phyloP scores from a whole-genome alignment of 2,888 invertebrate species.

The Clitarchus hookeri region DNA sequence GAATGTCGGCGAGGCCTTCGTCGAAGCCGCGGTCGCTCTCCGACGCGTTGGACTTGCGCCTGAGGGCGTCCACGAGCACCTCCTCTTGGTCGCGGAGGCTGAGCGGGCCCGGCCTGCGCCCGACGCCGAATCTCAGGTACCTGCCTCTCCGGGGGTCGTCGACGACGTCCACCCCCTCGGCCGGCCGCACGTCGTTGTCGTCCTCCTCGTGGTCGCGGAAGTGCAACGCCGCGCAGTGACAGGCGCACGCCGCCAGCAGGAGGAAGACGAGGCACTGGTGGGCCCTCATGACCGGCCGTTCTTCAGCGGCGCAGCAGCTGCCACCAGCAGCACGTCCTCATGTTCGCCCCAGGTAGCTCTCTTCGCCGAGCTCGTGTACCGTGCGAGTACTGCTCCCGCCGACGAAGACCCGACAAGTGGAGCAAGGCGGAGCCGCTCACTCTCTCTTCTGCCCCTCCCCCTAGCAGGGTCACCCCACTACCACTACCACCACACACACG shows the following conservation, averaged over 20 bases:
- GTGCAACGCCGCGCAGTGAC: neutral
- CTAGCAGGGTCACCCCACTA: too few relatives aligned
- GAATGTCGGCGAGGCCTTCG: constrained; percentile 30
- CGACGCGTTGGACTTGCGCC: constrained; percentile 31
- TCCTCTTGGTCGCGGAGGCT: constrained; percentile 31
- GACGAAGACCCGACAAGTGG: neutral
- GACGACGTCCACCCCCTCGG: neutral
- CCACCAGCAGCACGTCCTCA: neutral
- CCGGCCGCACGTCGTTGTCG: neutral
- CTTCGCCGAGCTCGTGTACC: too few relatives aligned
- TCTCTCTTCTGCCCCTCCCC: too few relatives aligned
- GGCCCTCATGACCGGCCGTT: constrained; percentile 16
- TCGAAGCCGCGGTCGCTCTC: constrained; percentile 38
- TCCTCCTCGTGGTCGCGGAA: neutral
- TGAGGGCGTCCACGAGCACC: constrained; percentile 33
- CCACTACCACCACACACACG: too few relatives aligned
- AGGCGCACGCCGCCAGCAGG: neutral
- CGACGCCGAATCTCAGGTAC: too few relatives aligned
- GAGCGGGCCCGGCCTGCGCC: too few relatives aligned
- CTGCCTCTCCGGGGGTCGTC: neutral
- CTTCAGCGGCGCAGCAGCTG: neutral
- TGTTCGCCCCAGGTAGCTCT: constrained; percentile 23
- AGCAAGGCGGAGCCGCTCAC: too few relatives aligned
- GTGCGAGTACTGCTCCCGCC: constrained; percentile 10
- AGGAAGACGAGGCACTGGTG: neutral